Conservation (phyloP, 2,113 vertebrate genomes). For the Riparia riparia region DNA sequence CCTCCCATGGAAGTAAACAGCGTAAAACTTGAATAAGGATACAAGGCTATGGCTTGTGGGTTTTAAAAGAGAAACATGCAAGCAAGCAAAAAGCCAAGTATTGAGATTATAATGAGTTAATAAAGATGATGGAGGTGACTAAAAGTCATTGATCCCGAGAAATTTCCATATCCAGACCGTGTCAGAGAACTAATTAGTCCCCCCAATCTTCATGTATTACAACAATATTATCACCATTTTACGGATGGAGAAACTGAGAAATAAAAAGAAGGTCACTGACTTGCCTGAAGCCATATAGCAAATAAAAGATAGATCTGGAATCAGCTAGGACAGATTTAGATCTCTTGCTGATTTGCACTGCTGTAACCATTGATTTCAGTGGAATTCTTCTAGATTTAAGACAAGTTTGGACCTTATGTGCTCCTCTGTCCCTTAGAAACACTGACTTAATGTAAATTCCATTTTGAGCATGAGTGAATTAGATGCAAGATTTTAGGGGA, state of each 20-base stretch:
- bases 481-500: background rate
- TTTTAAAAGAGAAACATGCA: background rate
- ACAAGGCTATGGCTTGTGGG: background rate
- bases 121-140: background rate
- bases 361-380: constrained; percentile 30
- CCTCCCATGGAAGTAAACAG: background rate
- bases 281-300: constrained; percentile 67
- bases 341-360: constrained; percentile 50
- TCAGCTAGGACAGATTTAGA: constrained; percentile 71
- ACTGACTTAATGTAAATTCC: background rate
- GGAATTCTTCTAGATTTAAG: constrained; percentile 26
- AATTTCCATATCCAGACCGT: background rate
- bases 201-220: background rate
- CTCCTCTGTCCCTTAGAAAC: background rate
- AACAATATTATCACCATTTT: constrained; percentile 60
- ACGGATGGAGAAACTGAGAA: constrained; percentile 64
- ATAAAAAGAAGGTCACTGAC: constrained; percentile 71
- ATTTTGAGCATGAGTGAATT: background rate
- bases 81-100: background rate
- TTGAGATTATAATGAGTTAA: background rate
- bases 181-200: background rate
- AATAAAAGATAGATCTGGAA: constrained; percentile 72
- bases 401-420: background rate
- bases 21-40: background rate
- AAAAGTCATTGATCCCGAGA: background rate